phyloP scores from a whole-genome alignment of 2,113 vertebrate species.

The Leucosticte australis region DNA sequence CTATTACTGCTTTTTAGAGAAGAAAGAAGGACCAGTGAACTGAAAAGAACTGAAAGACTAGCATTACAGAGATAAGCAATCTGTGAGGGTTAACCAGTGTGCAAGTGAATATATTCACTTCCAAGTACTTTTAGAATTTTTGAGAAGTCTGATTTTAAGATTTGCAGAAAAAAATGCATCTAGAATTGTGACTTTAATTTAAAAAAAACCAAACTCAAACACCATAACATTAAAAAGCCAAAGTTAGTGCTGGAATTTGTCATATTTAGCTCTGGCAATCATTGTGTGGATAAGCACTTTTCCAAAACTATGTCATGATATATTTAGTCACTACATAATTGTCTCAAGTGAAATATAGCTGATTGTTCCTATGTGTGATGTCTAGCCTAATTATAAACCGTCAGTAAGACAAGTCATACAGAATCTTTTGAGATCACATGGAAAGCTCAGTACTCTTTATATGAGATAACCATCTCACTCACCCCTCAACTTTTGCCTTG shows the following conservation, averaged over 20 bases:
- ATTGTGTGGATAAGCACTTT: not conserved
- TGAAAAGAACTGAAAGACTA: not conserved
- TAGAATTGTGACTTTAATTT: not conserved
- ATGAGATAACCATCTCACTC: not conserved
- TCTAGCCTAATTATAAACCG: not conserved
- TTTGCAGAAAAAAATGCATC: not conserved
- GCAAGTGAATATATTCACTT: not conserved
- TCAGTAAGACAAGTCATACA: not conserved
- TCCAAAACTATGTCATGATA: not conserved
- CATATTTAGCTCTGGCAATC: not conserved
- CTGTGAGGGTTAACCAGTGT: not conserved
- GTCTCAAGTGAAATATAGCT: not conserved
- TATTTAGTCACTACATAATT: not conserved
- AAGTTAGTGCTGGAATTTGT: not conserved
- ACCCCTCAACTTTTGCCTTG: not conserved
- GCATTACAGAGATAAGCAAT: not conserved
- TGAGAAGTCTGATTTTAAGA: not conserved
- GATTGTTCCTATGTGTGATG: not conserved
- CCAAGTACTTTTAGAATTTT: not conserved
- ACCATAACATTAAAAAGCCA: not conserved
- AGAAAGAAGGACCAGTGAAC: not conserved
- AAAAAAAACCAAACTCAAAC: fast-evolving
- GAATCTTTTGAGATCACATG: not conserved
- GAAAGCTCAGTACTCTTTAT: not conserved
- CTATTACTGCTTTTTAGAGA: not conserved